phyloP scores from a whole-genome alignment of 2,888 invertebrate genomes.

The Drosophila siamana region DNA sequence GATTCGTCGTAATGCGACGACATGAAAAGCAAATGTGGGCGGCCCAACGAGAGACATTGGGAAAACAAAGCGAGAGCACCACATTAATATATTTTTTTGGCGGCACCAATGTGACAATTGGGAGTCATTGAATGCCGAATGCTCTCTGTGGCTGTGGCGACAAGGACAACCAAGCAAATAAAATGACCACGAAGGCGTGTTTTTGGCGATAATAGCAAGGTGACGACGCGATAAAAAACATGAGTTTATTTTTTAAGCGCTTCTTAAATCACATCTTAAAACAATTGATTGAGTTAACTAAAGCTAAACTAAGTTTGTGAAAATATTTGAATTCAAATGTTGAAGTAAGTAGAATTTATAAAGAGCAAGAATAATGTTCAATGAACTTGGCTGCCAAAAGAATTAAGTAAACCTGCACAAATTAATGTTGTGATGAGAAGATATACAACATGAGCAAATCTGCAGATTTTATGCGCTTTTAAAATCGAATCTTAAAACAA shows the following conservation, averaged over 20 bases:
- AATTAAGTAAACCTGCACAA: too few relatives aligned
- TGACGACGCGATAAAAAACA: not conserved
- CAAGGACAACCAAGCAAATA: not conserved
- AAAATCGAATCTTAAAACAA: too few relatives aligned
- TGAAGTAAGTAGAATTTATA: too few relatives aligned
- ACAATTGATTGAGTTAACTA: too few relatives aligned
- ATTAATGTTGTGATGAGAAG: too few relatives aligned
- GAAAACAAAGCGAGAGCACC: not conserved
- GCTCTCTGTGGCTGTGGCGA: not conserved
- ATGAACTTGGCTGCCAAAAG: too few relatives aligned
- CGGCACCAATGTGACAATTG: constrained; percentile 10
- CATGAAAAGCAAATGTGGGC: constrained; percentile 2
- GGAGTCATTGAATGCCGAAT: constrained; percentile 9
- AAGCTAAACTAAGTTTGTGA: too few relatives aligned
- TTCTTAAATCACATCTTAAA: too few relatives aligned
- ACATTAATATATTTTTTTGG: constrained; percentile 9
- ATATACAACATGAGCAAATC: too few relatives aligned
- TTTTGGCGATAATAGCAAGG: not conserved
- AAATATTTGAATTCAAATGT: too few relatives aligned
- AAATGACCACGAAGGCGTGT: constrained; percentile 7
- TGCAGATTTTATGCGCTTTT: too few relatives aligned
- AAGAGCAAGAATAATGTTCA: too few relatives aligned
- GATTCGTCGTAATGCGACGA: not conserved
- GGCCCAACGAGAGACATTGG: not conserved
- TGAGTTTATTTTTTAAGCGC: not conserved